Evolutionary conservation across 2,113 vertebrate species (phyloP), one percentile per base, ranked within the genome.

Genomic region (Ornithorhynchus anatinus): DNA sequence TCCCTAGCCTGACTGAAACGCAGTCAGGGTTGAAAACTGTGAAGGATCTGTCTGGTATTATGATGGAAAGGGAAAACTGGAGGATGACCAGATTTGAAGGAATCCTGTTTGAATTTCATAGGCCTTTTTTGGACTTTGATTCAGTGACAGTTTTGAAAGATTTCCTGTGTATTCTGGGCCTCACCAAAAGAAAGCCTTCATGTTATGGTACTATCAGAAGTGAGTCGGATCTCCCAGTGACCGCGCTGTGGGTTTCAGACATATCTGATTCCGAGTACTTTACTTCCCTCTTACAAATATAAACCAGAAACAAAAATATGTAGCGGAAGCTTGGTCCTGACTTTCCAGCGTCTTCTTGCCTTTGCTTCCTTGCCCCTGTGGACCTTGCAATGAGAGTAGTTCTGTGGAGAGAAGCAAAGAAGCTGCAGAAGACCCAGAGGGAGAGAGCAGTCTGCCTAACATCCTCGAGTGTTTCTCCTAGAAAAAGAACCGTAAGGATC

Each of bases 181-280:
- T 82, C 40, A 65, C 58, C 69, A 71, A 66, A 59, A 70, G 40
- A 82, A 80, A 71, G 53, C 48, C 65, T 70, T 52, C 9, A 2
- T 4, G 25, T 35, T 36, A 9, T 23, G 9, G n/a, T 54, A 14
- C n/a, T 7, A 36, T 20, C 32, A 37, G 52, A 37, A 15, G 11
- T 36, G 33, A 37, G 17, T 36, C 25, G 52, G n/a, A n/a, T n/a
- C n/a, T n/a, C n/a, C n/a, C n/a, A n/a, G n/a, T 22, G 37, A 54
- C 52, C 33, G 37, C 52, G 35, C n/a, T 23, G n/a, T n/a, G n/a
- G 37, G 33, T 54, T 54, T 54, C 52, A 54, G n/a, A 20, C 33
- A 23, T 54, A 35, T 54, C 32, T 35, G 37, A 7, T n/a, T 23
- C 37, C 8, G 14, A 9, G 14, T 10, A 35, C 37, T 22, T 37